A percentile compares a stretch with the other conserved stretches of the same genome.
Evolutionary conservation across 2,797 vertebrate species (phyloP).

Genomic region (Podargus strigoides): DNA sequence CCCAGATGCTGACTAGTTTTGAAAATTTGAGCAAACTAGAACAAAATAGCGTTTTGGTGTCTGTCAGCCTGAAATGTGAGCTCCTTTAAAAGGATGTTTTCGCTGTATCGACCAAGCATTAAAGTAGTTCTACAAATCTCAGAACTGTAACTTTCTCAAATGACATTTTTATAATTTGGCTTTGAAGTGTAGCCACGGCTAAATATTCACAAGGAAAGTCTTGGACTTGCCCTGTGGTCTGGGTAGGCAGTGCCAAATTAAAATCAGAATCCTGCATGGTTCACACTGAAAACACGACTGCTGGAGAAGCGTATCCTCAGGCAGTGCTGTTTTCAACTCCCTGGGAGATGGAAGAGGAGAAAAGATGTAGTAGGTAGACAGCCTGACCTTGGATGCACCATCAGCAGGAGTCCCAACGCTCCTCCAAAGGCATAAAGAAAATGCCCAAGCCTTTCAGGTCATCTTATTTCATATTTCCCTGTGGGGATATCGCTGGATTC

Average conservation of each 20-base stretch:
- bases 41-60: constrained; percentile 65
- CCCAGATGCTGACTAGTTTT: constrained; percentile 68
- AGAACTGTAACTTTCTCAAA: constrained; percentile 31
- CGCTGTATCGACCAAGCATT: background rate
- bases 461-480: constrained; percentile 1
- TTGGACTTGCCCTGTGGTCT: constrained; percentile 22
- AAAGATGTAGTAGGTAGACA: constrained; percentile 26
- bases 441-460: constrained; percentile 18
- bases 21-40: constrained; percentile 68
- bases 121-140: constrained; percentile 15
- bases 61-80: constrained; percentile 70
- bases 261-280: constrained; percentile 17
- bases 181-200: constrained; percentile 6
- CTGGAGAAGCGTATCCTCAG: background rate
- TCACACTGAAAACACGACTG: background rate
- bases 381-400: constrained; percentile 23
- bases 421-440: constrained; percentile 18
- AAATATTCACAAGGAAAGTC: background rate
- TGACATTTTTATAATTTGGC: constrained; percentile 19
- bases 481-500: background rate
- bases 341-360: constrained; percentile 31
- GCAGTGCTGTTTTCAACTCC: constrained; percentile 33
- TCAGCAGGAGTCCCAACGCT: background rate
- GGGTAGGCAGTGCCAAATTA: constrained; percentile 29
- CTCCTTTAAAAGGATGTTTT: constrained; percentile 44